Base-by-base conservation (phyloP, 2,797 vertebrate genomes). In the Acropternis orthonyx region DNA sequence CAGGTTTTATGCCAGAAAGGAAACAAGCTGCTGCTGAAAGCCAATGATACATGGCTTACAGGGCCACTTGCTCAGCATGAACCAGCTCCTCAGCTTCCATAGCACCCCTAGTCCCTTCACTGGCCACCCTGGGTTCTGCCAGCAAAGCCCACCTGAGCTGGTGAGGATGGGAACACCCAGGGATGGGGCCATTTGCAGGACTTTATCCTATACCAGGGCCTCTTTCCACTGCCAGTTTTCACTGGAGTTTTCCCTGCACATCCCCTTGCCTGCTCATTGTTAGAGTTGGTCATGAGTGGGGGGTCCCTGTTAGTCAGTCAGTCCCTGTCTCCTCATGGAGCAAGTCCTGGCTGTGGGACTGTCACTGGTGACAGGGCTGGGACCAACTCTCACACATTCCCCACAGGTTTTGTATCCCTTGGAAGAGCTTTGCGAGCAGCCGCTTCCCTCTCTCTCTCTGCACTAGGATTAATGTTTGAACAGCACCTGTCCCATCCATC, bases 181-280 rank as follows among this genome's bases (percentile, higher is more conserved):
- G 20, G 14, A 5, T 0, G 0, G n/a, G 21, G 16, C 41, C 6
- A 0, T 4, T 27, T 36, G 34, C 13, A 13, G 51, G 32, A 10
- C 32, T 37, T 37, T 3, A 5, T 19, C 44, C 49, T 19, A 0
- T 9, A 28, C 30, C 43, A 6, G 49, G n/a, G 17, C 22, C 9
- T 23, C 39, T 56, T 12, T 6, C 34, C 1, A 5, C 61, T 23
- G 28, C 52, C 3, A 9, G 24, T 10, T 51, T 34, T 56, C 7
- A 1, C 7, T 23, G 51, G 41, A 43, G 49, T 46, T 61, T 17
- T 28, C 49, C 44, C 34, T 27, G 48, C 79, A 22, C 14, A 0
- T 27, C 46, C 34, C 10, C 5, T 39, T 1, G 2, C n/a, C 19
- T 0, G 0, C 59, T 4, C 3, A 0, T 23, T 7, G 1, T 7